Percentiles rank a stretch among this genome's conserved stretches.
Conservation (phyloP, 92 coral and sea anemone genomes). For the Phenganax marumi region DNA sequence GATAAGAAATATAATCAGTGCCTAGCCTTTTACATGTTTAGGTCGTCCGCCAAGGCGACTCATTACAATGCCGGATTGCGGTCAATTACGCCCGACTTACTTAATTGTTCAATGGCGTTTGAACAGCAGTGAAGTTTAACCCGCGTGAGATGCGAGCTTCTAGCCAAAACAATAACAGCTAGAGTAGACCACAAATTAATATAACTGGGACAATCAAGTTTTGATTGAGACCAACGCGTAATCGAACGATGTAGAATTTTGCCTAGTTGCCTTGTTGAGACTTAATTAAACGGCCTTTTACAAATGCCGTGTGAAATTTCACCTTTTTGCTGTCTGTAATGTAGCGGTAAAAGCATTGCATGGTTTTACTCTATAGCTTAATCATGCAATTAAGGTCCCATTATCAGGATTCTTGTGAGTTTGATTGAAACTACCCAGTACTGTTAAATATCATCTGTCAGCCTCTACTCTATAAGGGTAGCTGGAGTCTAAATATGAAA, state of each 20-base stretch:
- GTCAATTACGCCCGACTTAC: not conserved
- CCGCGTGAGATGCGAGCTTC: not conserved
- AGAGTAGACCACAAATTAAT: not conserved
- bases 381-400: too few species aligned
- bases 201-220: not conserved
- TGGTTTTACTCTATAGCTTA: too few species aligned
- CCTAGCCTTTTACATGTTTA: not conserved
- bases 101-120: slow-evolving; percentile 6
- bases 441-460: too few species aligned
- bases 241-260: not conserved
- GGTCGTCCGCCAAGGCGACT: slow-evolving; percentile 8
- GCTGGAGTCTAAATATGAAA: too few species aligned
- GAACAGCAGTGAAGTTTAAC: slow-evolving; percentile 2
- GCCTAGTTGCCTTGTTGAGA: too few species aligned
- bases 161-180: slow-evolving; percentile 14
- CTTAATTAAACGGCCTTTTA: too few species aligned
- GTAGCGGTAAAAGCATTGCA: too few species aligned
- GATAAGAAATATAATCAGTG: not conserved
- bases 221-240: slow-evolving; percentile 13
- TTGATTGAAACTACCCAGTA: too few species aligned
- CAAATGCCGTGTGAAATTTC: too few species aligned
- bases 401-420: too few species aligned
- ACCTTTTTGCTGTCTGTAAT: too few species aligned
- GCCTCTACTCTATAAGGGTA: too few species aligned
- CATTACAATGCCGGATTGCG: not conserved